These are phyloP conservation scores for Micromesistius poutassou DNA, from an alignment of 2,797 vertebrate genomes.

Conservation along the genomic window DNA sequence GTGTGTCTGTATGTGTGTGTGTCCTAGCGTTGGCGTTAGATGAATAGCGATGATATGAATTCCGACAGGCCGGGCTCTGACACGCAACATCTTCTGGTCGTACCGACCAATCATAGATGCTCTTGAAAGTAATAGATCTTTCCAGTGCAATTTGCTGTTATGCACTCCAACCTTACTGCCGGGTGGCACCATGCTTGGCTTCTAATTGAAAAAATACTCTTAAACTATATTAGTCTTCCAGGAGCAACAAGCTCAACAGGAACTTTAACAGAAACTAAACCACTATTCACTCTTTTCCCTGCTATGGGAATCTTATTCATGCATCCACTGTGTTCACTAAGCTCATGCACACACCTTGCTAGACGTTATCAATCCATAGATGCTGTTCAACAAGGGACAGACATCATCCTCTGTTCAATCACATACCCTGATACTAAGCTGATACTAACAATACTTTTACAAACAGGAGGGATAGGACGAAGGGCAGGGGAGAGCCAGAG, in stretches of 20 bases:
- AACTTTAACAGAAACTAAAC: neutral
- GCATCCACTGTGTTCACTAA: too few relatives aligned
- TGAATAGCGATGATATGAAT: neutral
- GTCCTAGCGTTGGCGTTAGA: neutral
- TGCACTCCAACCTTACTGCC: neutral
- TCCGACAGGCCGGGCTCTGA: neutral
- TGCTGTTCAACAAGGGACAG: neutral
- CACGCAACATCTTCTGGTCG: constrained; percentile 7
- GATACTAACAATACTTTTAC: neutral
- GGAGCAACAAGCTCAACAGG: neutral
- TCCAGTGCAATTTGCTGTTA: neutral
- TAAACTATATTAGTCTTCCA: neutral
- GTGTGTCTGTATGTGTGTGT: neutral
- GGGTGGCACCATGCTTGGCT: neutral
- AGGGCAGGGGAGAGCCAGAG: neutral
- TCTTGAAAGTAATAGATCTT: neutral
- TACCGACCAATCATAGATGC: neutral
- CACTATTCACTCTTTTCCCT: neutral
- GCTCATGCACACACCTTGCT: too few relatives aligned
- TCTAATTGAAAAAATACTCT: neutral
- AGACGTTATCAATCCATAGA: neutral
- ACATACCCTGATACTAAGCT: neutral
- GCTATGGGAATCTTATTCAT: neutral
- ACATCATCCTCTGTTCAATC: neutral
- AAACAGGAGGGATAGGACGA: neutral